Conservation (phyloP, 2,888 invertebrate species). For the Marronus borbonicus region DNA sequence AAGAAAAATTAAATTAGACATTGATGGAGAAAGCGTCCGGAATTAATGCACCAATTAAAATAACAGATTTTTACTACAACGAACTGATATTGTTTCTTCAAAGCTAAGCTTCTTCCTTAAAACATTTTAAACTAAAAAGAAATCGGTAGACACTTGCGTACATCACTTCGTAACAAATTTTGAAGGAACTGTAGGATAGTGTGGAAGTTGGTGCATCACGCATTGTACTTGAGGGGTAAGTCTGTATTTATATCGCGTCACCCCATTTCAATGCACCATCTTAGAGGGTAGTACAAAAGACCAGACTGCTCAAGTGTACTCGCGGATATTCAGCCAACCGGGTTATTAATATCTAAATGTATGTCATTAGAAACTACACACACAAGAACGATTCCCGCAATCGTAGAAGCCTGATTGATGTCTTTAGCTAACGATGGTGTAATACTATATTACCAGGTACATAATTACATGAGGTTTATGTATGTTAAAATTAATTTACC, state of each 20-base stretch:
- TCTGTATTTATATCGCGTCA: slow-evolving; percentile 52
- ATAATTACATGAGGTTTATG: slow-evolving; percentile 4
- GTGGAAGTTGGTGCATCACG: slow-evolving; percentile 44
- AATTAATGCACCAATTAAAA: too few relatives aligned
- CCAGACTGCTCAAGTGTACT: slow-evolving; percentile 59
- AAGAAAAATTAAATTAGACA: too few relatives aligned
- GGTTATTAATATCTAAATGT: slow-evolving; percentile 59
- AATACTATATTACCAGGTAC: neutral
- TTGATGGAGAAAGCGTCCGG: too few relatives aligned
- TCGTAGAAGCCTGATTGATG: slow-evolving; percentile 22
- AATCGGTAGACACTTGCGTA: neutral
- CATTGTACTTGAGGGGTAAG: slow-evolving; percentile 51
- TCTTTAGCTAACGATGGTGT: slow-evolving; percentile 1
- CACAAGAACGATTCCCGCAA: slow-evolving; percentile 5
- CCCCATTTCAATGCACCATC: slow-evolving; percentile 61
- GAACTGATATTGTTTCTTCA: too few relatives aligned
- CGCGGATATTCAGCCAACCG: slow-evolving; percentile 55
- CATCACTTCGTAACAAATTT: slow-evolving; percentile 25
- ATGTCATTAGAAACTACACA: slow-evolving; percentile 54
- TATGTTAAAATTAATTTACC: too few relatives aligned
- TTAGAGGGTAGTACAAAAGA: slow-evolving; percentile 59
- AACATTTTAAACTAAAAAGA: neutral
- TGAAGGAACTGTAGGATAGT: slow-evolving; percentile 43
- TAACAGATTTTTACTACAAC: too few relatives aligned
- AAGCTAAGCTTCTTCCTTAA: neutral